Base-by-base conservation (phyloP, 2,888 invertebrate genomes). In the Apomyelois bistriatella region DNA sequence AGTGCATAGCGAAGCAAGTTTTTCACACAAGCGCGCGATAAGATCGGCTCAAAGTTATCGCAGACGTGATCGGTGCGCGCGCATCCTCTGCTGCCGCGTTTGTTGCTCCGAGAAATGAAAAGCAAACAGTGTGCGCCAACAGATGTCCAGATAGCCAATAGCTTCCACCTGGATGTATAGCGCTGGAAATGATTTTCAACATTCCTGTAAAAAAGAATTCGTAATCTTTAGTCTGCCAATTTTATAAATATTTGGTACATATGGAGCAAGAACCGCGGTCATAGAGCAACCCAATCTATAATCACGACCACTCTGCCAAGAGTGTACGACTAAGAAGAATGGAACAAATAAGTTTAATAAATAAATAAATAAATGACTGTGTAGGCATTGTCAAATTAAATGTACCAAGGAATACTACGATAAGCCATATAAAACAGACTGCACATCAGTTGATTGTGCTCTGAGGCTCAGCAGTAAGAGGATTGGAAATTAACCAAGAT, bases 101-200 rank as follows among this genome's bases (percentile, higher is more conserved):
- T 84, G 85, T 85, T 79, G 84, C 83, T 81, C 66, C 73, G 76
- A 84, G 87, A 87, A 82, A 89, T 89, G 89, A 88, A 89, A 89
- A 76, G 85, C 74, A 88, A 89, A 89, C 89, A 89, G 74, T 74
- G 78, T 74, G 78, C 76, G 79, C 82, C 74, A 80, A 79, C 86
- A 87, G 84, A 88, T 87, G 88, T 86, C 86, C 89, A 87, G 88
- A 87, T 89, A 88, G 86, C 84, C 88, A 86, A 88, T 87, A 83
- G 79, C 74, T 68, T 64, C 58, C 67, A 64, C 70, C 65, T 28
- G 53, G 79, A 75, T 60, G 57, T 74, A 70, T 56, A 54, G 54
- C 55, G 55, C 75, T 65, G 67, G 83, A 83, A 72, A 68, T 56
- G 76, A 58, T 16, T 5, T 28, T 6, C 32, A 32, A 32, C 2